A percentile compares a stretch with the other conserved stretches of the same genome.
Evolutionary conservation across 2,113 vertebrate genomes (phyloP).

Genomic region (Seriola dumerili): DNA sequence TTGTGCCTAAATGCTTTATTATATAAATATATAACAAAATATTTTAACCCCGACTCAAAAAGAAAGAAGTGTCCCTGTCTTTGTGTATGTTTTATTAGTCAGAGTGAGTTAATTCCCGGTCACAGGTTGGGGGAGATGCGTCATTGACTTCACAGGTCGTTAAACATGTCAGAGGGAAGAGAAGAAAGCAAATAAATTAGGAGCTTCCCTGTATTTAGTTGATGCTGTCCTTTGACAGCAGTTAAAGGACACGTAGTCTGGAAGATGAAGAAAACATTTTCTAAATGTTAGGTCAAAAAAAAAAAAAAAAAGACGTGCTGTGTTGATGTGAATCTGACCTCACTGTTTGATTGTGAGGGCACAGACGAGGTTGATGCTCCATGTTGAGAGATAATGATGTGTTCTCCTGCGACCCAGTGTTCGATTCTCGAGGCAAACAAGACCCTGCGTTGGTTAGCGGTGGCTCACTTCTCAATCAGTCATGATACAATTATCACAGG

Average conservation of each 20-base stretch:
- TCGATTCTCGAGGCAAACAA: conserved; percentile 33
- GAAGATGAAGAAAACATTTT: background rate
- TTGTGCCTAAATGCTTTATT: background rate
- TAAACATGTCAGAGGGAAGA: conserved; percentile 31
- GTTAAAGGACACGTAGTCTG: background rate
- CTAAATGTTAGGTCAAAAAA: background rate
- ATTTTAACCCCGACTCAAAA: background rate
- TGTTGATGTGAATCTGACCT: conserved; percentile 5
- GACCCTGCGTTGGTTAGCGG: background rate
- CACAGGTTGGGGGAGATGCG: conserved; percentile 34
- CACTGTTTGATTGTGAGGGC: conserved; percentile 1
- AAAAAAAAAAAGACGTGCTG: background rate
- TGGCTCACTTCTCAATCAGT: conserved; percentile 24
- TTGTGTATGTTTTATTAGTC: conserved; percentile 7
- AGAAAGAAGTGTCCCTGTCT: background rate
- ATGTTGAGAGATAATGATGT: conserved; percentile 60
- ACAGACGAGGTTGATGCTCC: conserved; percentile 37
- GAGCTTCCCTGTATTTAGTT: background rate
- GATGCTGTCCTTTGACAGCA: background rate
- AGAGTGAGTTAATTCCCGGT: conserved; percentile 51
- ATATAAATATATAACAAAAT: background rate
- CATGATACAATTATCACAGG: conserved; percentile 33
- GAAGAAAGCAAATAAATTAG: conserved; percentile 33
- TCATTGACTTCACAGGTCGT: conserved; percentile 54
- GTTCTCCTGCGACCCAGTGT: conserved; percentile 33